Evolutionary conservation across 2,113 vertebrate species (phyloP), one percentile per base, ranked within the genome.

Genomic region (Mobula hypostoma): DNA sequence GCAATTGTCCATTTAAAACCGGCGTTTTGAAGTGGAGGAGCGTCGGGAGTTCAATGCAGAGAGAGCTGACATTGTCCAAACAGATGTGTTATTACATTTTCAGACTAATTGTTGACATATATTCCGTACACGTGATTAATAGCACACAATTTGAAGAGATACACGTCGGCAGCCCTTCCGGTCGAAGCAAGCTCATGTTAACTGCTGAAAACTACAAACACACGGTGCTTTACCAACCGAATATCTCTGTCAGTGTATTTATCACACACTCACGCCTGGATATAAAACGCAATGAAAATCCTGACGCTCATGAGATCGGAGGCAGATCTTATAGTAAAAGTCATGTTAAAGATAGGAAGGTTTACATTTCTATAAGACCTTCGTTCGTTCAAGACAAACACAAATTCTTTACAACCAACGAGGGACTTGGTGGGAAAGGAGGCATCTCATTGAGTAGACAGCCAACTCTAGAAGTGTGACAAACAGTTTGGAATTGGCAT

Each of bases 91-190:
- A 66, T 90, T 29, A 90, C n/a, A 90, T 66, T 66, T 61, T 66
- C 61, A 68, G 85, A 5, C 15, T 90, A 90, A 66, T 90, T 66
- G 66, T 32, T 90, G 85, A 90, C 85, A 68, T 32, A 19, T 90
- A 88, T 88, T 63, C 83, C 61, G 83, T 88, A 63, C 29, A 88
- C 58, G 29, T 88, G 83, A 88, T 88, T 88, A 88, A 63, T 61
- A 88, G 83, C 5, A n/a, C 83, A 63, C 27, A 88, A 63, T 88
- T 27, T 27, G n/a, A 63, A 88, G 56, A 88, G 66, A 90, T 68
- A 32, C 15, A 90, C 61, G 32, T 29, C 17, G 61, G 5, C 29
- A 32, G 61, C 58, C 27, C 85, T n/a, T 27, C 80, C n/a, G 14
- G 15, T 90, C 24, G 17, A 61, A 90, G 85, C 61, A 66, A 90